Conservation (phyloP, 2,888 invertebrate species). For the Agelastica alni region DNA sequence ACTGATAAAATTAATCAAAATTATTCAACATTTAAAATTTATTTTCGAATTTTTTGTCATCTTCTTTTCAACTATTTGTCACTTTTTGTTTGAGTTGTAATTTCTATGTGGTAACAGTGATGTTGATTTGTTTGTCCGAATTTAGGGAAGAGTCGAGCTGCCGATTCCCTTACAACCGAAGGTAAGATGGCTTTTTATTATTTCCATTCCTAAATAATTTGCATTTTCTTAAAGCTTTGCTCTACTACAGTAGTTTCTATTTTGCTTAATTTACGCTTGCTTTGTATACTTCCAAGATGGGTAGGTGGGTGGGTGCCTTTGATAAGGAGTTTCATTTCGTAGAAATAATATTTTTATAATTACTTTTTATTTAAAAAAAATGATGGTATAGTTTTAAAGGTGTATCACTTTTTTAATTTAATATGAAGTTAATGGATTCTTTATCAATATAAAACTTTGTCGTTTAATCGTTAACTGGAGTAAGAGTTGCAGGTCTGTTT, state of each 20-base stretch:
- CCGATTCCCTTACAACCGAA: conserved; percentile 72
- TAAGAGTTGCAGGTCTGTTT: too few species aligned
- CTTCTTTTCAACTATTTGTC: conserved; percentile 16
- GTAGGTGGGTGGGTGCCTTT: too few species aligned
- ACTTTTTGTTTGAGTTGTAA: conserved; percentile 24
- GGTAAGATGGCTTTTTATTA: conserved; percentile 60
- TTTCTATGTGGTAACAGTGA: conserved; percentile 50
- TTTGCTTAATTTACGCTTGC: conserved; percentile 7
- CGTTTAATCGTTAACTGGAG: too few species aligned
- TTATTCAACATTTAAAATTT: too few species aligned
- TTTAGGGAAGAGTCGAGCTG: conserved; percentile 70
- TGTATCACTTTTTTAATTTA: too few species aligned
- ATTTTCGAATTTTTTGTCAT: conserved; percentile 9
- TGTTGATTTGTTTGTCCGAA: conserved; percentile 55
- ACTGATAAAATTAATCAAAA: too few species aligned
- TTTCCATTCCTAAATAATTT: conserved; percentile 21
- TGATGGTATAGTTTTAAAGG: too few species aligned
- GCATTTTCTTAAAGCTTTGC: conserved; percentile 22
- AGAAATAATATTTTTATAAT: background rate
- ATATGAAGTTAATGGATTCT: too few species aligned
- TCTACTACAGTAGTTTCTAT: background rate
- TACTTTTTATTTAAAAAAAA: background rate
- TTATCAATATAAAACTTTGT: too few species aligned
- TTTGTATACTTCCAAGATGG: too few species aligned
- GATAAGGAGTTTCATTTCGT: too few species aligned